Percentiles rank a stretch among this genome's conserved stretches.
phyloP scores from a whole-genome alignment of 2,113 vertebrate genomes.

The Cololabis saira region DNA sequence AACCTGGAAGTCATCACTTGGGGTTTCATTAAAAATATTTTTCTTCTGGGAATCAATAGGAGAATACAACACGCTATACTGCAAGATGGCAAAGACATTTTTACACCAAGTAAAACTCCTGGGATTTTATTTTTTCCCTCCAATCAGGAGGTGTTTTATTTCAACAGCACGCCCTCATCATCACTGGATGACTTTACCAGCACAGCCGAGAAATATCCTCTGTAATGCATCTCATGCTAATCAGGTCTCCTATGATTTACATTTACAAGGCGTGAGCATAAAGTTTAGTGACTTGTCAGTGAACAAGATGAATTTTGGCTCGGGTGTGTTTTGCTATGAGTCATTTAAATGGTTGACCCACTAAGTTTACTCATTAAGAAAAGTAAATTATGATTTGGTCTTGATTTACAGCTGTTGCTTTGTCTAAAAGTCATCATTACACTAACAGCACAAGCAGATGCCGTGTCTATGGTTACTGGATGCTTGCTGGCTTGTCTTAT shows the following conservation, averaged over 20 bases:
- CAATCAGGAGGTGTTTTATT: constrained; percentile 29
- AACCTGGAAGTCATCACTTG: constrained; percentile 57
- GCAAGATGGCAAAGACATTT: constrained; percentile 28
- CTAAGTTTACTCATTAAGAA: constrained; percentile 42
- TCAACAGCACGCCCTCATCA: constrained; percentile 29
- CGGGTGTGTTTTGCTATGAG: constrained; percentile 24
- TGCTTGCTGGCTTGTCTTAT: too few relatives aligned
- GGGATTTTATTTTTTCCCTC: constrained; percentile 28
- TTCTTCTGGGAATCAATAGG: constrained; percentile 63
- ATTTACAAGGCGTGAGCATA: constrained; percentile 38
- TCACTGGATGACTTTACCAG: constrained; percentile 28
- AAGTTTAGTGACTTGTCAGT: constrained; percentile 33
- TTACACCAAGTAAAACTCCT: constrained; percentile 45
- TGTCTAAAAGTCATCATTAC: constrained; percentile 41
- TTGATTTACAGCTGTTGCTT: constrained; percentile 36
- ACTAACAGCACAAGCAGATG: neutral
- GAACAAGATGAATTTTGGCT: constrained; percentile 48
- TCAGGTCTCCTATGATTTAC: constrained; percentile 42
- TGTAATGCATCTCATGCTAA: constrained; percentile 36
- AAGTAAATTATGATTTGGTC: too few relatives aligned
- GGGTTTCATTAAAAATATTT: constrained; percentile 71
- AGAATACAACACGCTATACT: neutral
- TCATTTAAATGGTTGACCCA: constrained; percentile 41
- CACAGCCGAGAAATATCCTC: constrained; percentile 24
- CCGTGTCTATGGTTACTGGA: too few relatives aligned